Percentiles rank a stretch among this genome's conserved stretches.
Evolutionary conservation across 2,888 invertebrate genomes (phyloP).

Genomic region (Lamellibrachia columna): DNA sequence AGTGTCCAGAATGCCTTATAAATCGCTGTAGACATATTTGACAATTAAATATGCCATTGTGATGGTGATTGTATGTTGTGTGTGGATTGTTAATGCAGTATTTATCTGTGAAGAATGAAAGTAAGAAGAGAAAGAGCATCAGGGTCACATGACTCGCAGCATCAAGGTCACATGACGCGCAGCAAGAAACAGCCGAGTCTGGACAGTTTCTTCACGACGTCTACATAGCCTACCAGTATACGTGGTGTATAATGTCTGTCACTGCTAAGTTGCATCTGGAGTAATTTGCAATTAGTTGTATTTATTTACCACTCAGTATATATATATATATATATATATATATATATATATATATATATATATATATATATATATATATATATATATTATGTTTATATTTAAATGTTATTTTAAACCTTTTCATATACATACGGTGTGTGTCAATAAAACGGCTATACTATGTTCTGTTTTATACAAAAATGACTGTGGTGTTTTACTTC

Average conservation of each 20-base stretch:
- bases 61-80: neutral
- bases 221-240: neutral
- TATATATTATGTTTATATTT: neutral
- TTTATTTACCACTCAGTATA: conserved; percentile 13
- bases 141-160: neutral
- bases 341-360: too few species aligned
- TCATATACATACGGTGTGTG: neutral
- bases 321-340: too few species aligned
- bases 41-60: too few species aligned
- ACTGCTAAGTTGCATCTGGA: neutral
- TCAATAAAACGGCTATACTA: neutral
- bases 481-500: too few species aligned
- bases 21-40: too few species aligned
- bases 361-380: too few species aligned
- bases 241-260: neutral
- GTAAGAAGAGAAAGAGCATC: neutral
- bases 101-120: neutral
- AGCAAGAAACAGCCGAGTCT: neutral
- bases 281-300: neutral
- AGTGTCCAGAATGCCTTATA: too few species aligned
- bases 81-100: neutral
- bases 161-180: neutral
- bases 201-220: neutral
- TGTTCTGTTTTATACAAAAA: neutral
- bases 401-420: neutral